Evolutionary conservation across 2,797 vertebrate species (phyloP).

Genomic region (Lemur catta): DNA sequence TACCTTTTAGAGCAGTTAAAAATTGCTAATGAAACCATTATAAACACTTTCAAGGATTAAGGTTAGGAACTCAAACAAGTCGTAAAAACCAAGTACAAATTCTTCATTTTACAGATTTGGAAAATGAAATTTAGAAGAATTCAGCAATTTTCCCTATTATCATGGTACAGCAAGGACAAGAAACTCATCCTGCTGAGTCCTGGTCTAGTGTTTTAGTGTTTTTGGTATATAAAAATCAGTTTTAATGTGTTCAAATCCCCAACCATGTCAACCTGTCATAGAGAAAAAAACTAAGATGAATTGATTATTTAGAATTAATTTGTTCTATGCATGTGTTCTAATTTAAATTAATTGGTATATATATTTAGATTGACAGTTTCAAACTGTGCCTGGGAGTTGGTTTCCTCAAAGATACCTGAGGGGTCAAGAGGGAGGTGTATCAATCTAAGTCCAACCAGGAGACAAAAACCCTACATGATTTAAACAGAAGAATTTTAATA

Average conservation of each 20-base stretch:
- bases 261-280: neutral
- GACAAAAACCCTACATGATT: neutral
- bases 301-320: neutral
- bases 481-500: neutral
- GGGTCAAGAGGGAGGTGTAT: neutral
- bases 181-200: neutral
- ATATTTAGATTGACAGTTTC: neutral
- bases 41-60: constrained; percentile 40
- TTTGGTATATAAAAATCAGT: neutral
- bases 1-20: neutral
- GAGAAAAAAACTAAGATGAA: neutral
- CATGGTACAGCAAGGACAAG: neutral
- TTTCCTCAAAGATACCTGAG: neutral
- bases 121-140: neutral
- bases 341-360: neutral
- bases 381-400: neutral
- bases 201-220: neutral
- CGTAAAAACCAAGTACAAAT: neutral
- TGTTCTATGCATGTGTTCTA: neutral
- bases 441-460: neutral
- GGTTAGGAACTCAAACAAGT: neutral
- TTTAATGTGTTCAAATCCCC: neutral
- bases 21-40: neutral
- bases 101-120: neutral
- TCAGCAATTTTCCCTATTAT: neutral